Evolutionary conservation across 2,888 invertebrate genomes (phyloP).

Genomic region (Neria commutata): DNA sequence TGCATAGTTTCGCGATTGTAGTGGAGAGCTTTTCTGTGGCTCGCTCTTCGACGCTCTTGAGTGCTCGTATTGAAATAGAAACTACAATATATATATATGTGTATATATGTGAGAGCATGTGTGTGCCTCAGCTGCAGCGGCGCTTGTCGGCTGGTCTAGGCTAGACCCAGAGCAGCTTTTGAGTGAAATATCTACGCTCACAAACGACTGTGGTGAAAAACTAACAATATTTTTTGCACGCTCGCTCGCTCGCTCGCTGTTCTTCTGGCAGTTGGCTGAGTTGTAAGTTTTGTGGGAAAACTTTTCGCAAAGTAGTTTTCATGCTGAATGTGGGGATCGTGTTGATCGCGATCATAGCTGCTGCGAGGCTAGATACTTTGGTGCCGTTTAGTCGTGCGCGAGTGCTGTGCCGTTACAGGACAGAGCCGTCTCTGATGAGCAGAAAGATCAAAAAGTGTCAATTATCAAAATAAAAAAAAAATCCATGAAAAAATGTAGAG

Average conservation of each 20-base stretch:
- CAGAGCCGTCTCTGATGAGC: background rate
- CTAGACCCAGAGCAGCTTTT: constrained; percentile 12
- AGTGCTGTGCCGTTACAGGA: background rate
- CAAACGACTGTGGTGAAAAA: constrained; percentile 29
- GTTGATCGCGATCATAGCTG: no score
- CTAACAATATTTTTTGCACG: constrained; percentile 23
- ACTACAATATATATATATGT: background rate
- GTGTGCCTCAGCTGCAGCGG: no score
- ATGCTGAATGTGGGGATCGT: no score
- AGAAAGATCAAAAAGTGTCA: background rate
- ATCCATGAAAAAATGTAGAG: background rate
- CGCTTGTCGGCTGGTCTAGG: background rate
- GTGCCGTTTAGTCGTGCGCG: no score
- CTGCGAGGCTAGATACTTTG: no score
- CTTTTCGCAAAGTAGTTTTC: constrained; percentile 20
- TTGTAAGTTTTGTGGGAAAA: constrained; percentile 21
- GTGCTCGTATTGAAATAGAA: background rate
- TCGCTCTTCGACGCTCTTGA: background rate
- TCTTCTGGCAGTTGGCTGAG: background rate
- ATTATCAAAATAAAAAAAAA: background rate
- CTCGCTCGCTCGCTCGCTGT: background rate
- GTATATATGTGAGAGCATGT: background rate
- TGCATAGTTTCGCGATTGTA: no score
- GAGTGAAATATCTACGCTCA: background rate
- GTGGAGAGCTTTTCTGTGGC: background rate